Evolutionary conservation across 2,797 vertebrate species (phyloP).

Genomic region (Lagocephalus sceleratus): DNA sequence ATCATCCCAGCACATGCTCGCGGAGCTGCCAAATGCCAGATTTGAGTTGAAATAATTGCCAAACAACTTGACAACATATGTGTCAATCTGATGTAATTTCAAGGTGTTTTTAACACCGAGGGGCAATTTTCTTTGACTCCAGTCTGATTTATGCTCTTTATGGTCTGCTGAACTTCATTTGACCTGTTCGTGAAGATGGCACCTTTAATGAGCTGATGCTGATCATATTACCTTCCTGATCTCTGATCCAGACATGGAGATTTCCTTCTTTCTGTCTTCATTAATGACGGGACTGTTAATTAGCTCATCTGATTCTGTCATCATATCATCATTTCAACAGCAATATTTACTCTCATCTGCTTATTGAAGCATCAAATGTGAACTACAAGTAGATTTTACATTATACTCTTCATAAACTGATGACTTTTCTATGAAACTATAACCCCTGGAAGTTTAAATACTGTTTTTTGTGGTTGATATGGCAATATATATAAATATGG

Average conservation of each 20-base stretch:
- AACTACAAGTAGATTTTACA: no score
- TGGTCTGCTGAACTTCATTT: constrained; percentile 37
- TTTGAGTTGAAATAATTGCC: constrained; percentile 82
- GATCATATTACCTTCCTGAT: constrained; percentile 20
- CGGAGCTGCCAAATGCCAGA: constrained; percentile 89
- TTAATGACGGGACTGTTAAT: no score
- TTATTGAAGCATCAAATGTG: no score
- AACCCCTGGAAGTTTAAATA: no score
- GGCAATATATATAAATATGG: no score
- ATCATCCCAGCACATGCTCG: constrained; percentile 91
- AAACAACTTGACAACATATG: constrained; percentile 76
- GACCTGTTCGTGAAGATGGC: constrained; percentile 42
- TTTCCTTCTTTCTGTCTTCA: no score
- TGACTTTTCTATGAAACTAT: no score
- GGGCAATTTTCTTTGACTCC: constrained; percentile 45
- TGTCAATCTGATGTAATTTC: constrained; percentile 59
- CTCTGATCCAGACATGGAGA: no score
- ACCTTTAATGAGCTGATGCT: constrained; percentile 45
- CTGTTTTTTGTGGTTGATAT: no score
- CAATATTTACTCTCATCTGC: no score
- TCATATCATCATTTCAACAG: no score
- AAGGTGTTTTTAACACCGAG: constrained; percentile 43
- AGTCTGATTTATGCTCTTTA: constrained; percentile 40
- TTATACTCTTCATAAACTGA: no score
- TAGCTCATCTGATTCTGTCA: constrained; percentile 16